These are phyloP conservation scores for Notoglanidium macrostoma DNA, from an alignment of 2,797 vertebrate species.

Conservation along the genomic window DNA sequence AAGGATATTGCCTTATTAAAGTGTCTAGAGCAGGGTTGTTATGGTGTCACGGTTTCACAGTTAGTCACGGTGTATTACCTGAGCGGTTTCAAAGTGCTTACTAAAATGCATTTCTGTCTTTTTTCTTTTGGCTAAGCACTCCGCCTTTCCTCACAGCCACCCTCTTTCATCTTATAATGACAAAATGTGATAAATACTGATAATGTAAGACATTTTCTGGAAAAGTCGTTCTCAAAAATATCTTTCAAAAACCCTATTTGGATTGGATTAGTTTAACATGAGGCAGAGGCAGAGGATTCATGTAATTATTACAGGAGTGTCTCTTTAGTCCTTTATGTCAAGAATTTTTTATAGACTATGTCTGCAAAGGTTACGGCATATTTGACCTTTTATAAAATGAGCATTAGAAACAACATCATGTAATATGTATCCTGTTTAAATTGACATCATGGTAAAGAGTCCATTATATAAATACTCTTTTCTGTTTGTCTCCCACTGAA, in stretches of 20 bases:
- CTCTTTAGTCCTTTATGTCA: not conserved
- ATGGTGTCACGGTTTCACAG: not conserved
- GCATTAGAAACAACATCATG: not conserved
- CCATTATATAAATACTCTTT: not conserved
- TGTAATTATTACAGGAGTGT: not conserved
- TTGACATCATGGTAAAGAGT: not conserved
- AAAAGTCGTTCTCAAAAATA: not conserved
- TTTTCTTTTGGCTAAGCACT: not conserved
- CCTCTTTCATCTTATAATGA: not conserved
- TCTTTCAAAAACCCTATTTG: not conserved
- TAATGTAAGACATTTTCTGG: not conserved
- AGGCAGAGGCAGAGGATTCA: not conserved
- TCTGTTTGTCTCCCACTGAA: not conserved
- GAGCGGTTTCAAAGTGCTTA: not conserved
- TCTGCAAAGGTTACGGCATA: not conserved
- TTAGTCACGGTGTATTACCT: not conserved
- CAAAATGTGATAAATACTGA: not conserved
- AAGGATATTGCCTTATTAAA: not conserved
- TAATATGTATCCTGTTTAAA: not conserved
- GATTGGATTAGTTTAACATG: not conserved
- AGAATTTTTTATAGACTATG: not conserved
- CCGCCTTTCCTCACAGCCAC: not conserved
- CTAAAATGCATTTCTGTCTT: slow-evolving; percentile 1
- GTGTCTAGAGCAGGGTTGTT: not conserved
- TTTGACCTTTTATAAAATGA: not conserved